phyloP scores from a whole-genome alignment of 2,888 invertebrate species.

The Opisthograptis luteolata region DNA sequence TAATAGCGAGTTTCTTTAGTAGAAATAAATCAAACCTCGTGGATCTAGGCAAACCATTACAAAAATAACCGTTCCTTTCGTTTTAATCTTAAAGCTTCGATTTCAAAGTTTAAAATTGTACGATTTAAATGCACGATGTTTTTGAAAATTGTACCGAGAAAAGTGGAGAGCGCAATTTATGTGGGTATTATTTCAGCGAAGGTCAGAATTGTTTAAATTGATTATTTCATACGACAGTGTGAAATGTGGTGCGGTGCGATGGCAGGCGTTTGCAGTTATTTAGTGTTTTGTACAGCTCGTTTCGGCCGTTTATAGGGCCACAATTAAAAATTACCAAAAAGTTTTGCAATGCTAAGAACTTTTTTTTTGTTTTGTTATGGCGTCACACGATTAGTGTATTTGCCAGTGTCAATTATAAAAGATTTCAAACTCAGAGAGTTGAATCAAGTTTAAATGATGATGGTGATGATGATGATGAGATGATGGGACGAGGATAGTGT shows the following conservation, averaged over 20 bases:
- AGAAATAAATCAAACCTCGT: conserved; percentile 31
- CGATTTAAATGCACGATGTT: neutral
- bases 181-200: conserved; percentile 22
- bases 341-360: neutral
- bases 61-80: neutral
- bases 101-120: neutral
- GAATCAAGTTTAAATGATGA: too few species aligned
- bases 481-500: too few species aligned
- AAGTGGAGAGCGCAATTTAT: conserved; percentile 18
- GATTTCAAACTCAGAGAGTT: too few species aligned
- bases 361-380: too few species aligned
- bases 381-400: too few species aligned
- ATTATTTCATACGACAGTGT: conserved; percentile 14
- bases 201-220: conserved; percentile 19
- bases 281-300: neutral
- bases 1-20: conserved; percentile 53
- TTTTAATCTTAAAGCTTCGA: neutral
- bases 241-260: conserved; percentile 6
- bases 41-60: conserved; percentile 4
- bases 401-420: too few species aligned
- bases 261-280: neutral
- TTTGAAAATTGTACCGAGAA: conserved; percentile 12
- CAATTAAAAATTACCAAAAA: neutral
- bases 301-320: neutral
- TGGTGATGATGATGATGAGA: too few species aligned